Base-by-base conservation (phyloP, 2,797 vertebrate species). In the Diplodus puntazzo region DNA sequence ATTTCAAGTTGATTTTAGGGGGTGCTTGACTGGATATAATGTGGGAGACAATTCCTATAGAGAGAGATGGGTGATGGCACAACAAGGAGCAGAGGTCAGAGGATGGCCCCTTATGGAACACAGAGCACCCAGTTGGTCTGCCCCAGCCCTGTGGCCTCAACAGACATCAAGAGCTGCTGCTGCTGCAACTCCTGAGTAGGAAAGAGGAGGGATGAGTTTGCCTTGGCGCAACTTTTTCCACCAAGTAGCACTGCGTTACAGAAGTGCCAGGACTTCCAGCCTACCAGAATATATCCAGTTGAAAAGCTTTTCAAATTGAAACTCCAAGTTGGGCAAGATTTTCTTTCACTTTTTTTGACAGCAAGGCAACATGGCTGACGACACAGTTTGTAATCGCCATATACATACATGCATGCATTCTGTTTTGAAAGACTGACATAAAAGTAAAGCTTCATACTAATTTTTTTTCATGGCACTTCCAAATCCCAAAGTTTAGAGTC, bases 1-100 rank as follows among this genome's bases (percentile, higher is more conserved):
- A 27, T 59, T 78, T 86, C 18, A 43, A 70, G 45, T 42, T 25
- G 21, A 65, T 55, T 70, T 39, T 2, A 11, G 20, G 21, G 17
- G 59, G 12, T 64, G 43, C 1, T 69, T 48, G 2, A 74, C 18
- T 60, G 49, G 34, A 45, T 58, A 49, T 53, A 34, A 49, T 30
- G 17, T 43, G 50, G 9, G 23, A 49, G 12, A 39, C 34, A 39
- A 9, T 39, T 8, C 4, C 52, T 34, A 1, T 18, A 50, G 50
- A 68, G 66, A 60, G 25, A 20, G 17, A 50, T 11, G 14, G 23
- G 18, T 54, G 9, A 49, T 13, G 3, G 7, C 55, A 48, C 23
- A 2, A 12, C 46, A 60, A 14, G 48, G 25, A 50, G 54, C 11
- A 23, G 70, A 25, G 23, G 50, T 61, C 27, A 42, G 14, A 34